phyloP scores from a whole-genome alignment of 2,888 invertebrate genomes.

The Carpatolechia fugitivella region DNA sequence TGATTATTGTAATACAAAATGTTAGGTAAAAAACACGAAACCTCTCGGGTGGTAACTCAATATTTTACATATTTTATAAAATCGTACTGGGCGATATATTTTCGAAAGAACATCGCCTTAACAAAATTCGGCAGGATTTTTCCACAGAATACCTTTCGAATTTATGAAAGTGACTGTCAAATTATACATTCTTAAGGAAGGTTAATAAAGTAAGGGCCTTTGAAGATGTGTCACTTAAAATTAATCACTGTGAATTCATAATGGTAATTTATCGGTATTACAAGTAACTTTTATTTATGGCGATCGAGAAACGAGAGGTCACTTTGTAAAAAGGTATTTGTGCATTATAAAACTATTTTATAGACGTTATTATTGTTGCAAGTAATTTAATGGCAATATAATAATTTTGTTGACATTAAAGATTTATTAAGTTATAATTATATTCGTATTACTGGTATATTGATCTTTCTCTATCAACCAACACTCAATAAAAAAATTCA shows the following conservation, averaged over 20 bases:
- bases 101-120: not conserved
- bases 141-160: constrained; percentile 37
- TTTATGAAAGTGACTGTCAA: constrained; percentile 64
- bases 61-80: too few relatives aligned
- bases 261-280: constrained; percentile 7
- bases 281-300: not conserved
- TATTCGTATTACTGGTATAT: too few relatives aligned
- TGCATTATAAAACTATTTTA: not conserved
- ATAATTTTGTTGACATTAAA: not conserved
- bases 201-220: constrained; percentile 51
- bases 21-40: too few relatives aligned
- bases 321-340: not conserved
- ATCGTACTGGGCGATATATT: too few relatives aligned
- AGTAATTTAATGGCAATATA: too few relatives aligned
- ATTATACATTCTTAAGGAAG: constrained; percentile 51
- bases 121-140: constrained; percentile 31
- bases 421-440: not conserved
- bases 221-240: constrained; percentile 45
- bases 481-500: too few relatives aligned
- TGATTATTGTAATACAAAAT: too few relatives aligned
- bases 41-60: too few relatives aligned
- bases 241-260: constrained; percentile 24
- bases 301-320: not conserved
- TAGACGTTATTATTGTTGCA: too few relatives aligned
- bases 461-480: too few relatives aligned